Evolutionary conservation across 2,797 vertebrate species (phyloP).

Genomic region (Telmatherina bonti): DNA sequence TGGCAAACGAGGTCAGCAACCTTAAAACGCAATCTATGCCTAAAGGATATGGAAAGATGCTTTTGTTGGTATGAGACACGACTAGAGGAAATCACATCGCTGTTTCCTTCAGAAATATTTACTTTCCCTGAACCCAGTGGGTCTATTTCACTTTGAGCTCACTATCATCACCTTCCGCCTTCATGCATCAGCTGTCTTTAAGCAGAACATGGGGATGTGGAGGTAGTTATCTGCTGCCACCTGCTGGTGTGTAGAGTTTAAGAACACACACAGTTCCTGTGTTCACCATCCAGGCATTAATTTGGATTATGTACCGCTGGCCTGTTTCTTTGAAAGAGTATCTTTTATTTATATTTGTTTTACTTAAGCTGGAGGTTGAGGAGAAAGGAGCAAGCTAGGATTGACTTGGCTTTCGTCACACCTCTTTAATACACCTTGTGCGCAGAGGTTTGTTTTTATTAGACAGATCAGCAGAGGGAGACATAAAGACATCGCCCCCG

Average conservation of each 20-base stretch:
- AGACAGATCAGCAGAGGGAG: conserved; percentile 34
- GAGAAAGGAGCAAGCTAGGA: not conserved
- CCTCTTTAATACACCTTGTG: not conserved
- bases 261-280: not conserved
- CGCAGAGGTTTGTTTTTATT: conserved; percentile 4
- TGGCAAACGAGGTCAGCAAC: conserved; percentile 52
- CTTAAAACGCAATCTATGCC: conserved; percentile 14
- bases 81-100: not conserved
- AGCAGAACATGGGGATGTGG: not conserved
- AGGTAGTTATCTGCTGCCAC: conserved; percentile 69
- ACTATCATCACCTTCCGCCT: not conserved
- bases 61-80: conserved; percentile 6
- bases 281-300: not conserved
- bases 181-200: not conserved
- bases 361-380: not conserved
- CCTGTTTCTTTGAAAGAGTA: conserved; percentile 15
- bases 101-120: conserved; percentile 17
- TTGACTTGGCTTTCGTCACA: not conserved
- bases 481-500: conserved; percentile 4
- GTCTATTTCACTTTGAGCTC: not conserved
- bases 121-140: conserved; percentile 1
- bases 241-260: conserved; percentile 52
- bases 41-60: conserved; percentile 10
- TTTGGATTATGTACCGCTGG: not conserved
- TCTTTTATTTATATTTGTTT: conserved; percentile 7